Percentiles rank a stretch among this genome's conserved stretches.
phyloP scores from a whole-genome alignment of 1,140 invertebrate genomes.

The Polyergus mexicanus region DNA sequence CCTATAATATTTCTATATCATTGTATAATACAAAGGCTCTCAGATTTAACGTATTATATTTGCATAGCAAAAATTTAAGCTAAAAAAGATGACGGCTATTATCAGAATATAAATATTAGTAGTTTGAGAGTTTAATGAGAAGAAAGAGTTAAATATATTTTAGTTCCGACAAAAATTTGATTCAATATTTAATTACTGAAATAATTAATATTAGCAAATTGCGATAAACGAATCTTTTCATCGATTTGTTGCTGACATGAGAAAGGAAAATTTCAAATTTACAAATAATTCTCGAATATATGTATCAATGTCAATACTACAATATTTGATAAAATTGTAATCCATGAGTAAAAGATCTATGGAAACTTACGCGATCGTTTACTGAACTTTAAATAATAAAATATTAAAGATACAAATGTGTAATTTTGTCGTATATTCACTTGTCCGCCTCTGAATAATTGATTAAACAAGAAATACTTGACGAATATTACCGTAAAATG shows the following conservation, averaged over 20 bases:
- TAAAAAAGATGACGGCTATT: neutral
- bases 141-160: neutral
- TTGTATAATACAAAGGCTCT: neutral
- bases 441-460: neutral
- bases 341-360: neutral
- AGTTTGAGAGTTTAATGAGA: neutral
- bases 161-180: neutral
- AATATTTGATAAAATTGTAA: constrained; percentile 22
- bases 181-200: neutral
- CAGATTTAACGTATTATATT: neutral
- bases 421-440: neutral
- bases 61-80: neutral
- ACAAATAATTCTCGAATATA: constrained; percentile 19
- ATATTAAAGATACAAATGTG: neutral
- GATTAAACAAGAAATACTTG: constrained; percentile 39
- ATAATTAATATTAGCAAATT: neutral
- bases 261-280: neutral
- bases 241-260: too few relatives aligned
- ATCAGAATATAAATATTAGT: neutral
- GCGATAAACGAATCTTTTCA: neutral
- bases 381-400: constrained; percentile 41
- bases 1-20: neutral
- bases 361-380: neutral
- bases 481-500: constrained; percentile 34
- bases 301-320: neutral